phyloP scores from a whole-genome alignment of 2,797 vertebrate species.

The Rhabdomys pumilio region DNA sequence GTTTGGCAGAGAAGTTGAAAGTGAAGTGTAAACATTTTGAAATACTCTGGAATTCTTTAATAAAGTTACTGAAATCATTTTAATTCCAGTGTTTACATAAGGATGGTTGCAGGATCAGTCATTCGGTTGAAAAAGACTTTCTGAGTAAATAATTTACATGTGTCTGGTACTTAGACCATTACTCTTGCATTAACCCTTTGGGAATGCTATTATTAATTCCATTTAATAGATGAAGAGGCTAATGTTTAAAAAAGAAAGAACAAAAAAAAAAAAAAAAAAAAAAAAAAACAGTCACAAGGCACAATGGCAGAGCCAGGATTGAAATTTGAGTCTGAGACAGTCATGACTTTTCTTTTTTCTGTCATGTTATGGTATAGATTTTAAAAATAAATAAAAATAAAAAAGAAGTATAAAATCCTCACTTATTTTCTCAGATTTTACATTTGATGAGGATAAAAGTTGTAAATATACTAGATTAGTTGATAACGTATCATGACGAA shows the following conservation, averaged over 20 bases:
- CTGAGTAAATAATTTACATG: constrained; percentile 4
- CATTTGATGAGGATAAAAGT: background rate
- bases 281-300: background rate
- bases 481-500: background rate
- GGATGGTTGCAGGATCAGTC: background rate
- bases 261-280: background rate
- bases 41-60: background rate
- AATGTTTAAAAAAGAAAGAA: background rate
- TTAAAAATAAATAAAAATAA: background rate
- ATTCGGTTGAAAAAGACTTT: background rate
- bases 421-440: background rate
- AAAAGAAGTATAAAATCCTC: background rate
- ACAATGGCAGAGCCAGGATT: background rate
- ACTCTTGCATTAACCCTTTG: background rate
- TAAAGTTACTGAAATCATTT: constrained; percentile 2
- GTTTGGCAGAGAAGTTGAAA: constrained; percentile 32
- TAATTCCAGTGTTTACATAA: background rate
- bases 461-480: background rate
- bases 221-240: background rate
- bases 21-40: background rate
- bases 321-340: background rate
- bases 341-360: background rate
- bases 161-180: background rate
- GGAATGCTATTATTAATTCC: background rate
- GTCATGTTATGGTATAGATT: background rate